These are phyloP conservation scores for Brachynemurus nebulosus DNA, from an alignment of 2,888 invertebrate species.

Conservation along the genomic window DNA sequence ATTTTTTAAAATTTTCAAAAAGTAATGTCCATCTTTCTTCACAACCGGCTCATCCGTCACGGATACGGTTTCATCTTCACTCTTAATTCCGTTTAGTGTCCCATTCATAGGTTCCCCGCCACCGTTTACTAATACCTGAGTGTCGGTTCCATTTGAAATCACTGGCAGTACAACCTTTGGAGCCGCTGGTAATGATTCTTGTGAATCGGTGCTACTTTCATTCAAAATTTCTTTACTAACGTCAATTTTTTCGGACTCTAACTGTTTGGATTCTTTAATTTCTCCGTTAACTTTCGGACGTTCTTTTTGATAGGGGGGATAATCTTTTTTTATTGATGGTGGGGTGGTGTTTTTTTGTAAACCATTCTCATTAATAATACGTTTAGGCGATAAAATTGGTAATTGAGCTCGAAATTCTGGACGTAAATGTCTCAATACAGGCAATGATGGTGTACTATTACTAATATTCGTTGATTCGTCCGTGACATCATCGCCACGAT, in stretches of 20 bases:
- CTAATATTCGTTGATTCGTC: slow-evolving; percentile 26
- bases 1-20: slow-evolving; percentile 55
- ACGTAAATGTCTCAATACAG: slow-evolving; percentile 68
- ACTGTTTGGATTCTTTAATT: slow-evolving; percentile 1
- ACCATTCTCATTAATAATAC: slow-evolving; percentile 11
- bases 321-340: slow-evolving; percentile 22
- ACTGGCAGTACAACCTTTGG: slow-evolving; percentile 33
- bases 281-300: neutral
- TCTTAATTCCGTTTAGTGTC: slow-evolving; percentile 13
- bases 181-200: slow-evolving; percentile 32
- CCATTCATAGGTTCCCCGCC: slow-evolving; percentile 25
- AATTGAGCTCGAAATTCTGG: slow-evolving; percentile 78
- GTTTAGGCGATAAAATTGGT: slow-evolving; percentile 49
- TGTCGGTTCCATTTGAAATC: slow-evolving; percentile 3
- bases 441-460: slow-evolving; percentile 39
- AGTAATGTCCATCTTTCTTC: slow-evolving; percentile 66
- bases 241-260: neutral
- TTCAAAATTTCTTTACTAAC: neutral
- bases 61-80: slow-evolving; percentile 20
- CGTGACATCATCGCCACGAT: too few species aligned
- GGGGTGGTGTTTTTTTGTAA: slow-evolving; percentile 29
- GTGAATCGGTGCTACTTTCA: slow-evolving; percentile 25
- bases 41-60: slow-evolving; percentile 15
- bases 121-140: slow-evolving; percentile 18
- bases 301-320: neutral